Conservation (phyloP, 2,888 invertebrate species). For the Prosapia bicincta region DNA sequence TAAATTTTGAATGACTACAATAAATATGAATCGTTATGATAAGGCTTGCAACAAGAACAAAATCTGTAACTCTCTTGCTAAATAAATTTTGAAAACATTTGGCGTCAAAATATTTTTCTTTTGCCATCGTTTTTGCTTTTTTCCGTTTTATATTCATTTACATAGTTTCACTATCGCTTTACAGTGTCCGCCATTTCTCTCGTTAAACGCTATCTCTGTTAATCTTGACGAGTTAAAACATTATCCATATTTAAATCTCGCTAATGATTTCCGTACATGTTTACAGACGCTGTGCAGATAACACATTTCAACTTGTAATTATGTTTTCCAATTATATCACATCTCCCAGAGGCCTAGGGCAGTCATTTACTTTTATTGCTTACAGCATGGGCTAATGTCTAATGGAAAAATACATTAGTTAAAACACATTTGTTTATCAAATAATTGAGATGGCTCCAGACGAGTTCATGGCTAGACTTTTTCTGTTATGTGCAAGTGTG, state of each 20-base stretch:
- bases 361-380: background rate
- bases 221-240: background rate
- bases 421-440: background rate
- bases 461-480: background rate
- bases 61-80: too few relatives aligned
- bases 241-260: background rate
- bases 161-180: too few relatives aligned
- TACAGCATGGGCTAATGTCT: background rate
- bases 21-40: too few relatives aligned
- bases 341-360: background rate
- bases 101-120: too few relatives aligned
- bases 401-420: slow-evolving; percentile 2
- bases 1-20: too few relatives aligned
- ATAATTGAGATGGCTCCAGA: background rate
- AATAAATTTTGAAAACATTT: too few relatives aligned
- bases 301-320: background rate
- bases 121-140: too few relatives aligned
- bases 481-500: background rate
- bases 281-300: background rate
- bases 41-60: too few relatives aligned
- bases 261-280: background rate
- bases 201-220: too few relatives aligned
- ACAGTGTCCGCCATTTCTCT: too few relatives aligned
- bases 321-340: background rate
- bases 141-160: too few relatives aligned